phyloP scores from a whole-genome alignment of 2,797 vertebrate genomes.

The Kryptopterus vitreolus region DNA sequence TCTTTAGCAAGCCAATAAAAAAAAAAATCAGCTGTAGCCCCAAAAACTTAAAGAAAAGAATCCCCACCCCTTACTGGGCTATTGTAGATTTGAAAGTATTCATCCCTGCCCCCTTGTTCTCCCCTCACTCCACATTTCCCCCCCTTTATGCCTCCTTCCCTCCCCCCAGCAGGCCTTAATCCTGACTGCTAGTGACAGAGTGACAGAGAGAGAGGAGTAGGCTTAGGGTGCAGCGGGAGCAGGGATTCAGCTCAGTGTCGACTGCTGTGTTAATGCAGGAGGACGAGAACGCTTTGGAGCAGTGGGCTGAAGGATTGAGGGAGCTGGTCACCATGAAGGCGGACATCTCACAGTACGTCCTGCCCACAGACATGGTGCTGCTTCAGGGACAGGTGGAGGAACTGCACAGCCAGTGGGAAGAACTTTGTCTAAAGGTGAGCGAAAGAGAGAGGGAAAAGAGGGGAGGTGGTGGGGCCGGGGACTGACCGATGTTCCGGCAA shows the following conservation, averaged over 20 bases:
- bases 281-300: constrained; percentile 79
- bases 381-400: constrained; percentile 84
- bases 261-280: constrained; percentile 84
- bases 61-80: constrained; percentile 44
- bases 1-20: constrained; percentile 15
- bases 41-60: constrained; percentile 21
- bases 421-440: constrained; percentile 77
- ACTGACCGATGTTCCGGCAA: constrained; percentile 59
- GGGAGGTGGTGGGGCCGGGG: constrained; percentile 38
- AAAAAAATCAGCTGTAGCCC: constrained; percentile 5
- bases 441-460: constrained; percentile 31
- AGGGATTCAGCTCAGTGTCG: constrained; percentile 41
- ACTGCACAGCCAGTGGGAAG: constrained; percentile 89
- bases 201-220: constrained; percentile 57
- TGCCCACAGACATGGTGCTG: constrained; percentile 76
- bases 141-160: constrained; percentile 68
- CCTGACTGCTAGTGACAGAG: constrained; percentile 57
- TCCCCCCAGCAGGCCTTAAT: constrained; percentile 71
- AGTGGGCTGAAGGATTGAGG: constrained; percentile 72
- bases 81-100: constrained; percentile 31
- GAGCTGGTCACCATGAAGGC: constrained; percentile 81
- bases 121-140: constrained; percentile 59
- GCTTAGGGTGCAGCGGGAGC: constrained; percentile 32
- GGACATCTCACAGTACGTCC: constrained; percentile 76
- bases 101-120: constrained; percentile 58